Evolutionary conservation across 2,797 vertebrate species (phyloP).

Genomic region (Molossus molossus): DNA sequence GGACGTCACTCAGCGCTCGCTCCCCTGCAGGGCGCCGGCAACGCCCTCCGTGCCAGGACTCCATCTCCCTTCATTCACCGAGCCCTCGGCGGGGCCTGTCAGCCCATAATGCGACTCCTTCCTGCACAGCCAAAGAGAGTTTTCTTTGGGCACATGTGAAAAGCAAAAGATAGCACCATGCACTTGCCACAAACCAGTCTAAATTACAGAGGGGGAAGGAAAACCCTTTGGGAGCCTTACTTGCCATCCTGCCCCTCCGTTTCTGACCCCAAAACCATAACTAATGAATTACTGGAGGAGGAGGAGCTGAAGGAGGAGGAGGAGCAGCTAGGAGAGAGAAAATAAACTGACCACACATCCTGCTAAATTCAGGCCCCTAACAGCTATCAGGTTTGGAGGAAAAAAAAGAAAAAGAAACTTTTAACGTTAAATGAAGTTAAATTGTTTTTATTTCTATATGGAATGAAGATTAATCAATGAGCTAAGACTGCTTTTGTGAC

Average conservation of each 20-base stretch:
- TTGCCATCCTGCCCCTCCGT: background rate
- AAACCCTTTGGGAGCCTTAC: constrained; percentile 46
- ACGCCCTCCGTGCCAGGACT: constrained; percentile 6
- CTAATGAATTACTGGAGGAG: background rate
- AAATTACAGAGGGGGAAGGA: constrained; percentile 53
- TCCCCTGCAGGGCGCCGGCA: constrained; percentile 24
- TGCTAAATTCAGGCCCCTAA: background rate
- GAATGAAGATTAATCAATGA: background rate
- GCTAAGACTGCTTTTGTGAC: background rate
- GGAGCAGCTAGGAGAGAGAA: background rate
- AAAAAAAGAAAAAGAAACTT: background rate
- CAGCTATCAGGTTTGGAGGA: background rate
- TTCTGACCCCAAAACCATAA: background rate
- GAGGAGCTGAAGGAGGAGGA: background rate
- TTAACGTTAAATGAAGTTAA: constrained; percentile 30
- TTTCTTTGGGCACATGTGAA: constrained; percentile 22
- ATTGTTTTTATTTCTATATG: background rate
- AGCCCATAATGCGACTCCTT: constrained; percentile 63
- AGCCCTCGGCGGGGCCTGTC: constrained; percentile 8
- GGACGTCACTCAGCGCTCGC: background rate
- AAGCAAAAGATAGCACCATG: constrained; percentile 55
- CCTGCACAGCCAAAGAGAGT: constrained; percentile 31
- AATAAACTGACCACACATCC: background rate
- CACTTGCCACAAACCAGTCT: constrained; percentile 56
- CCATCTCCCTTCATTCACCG: constrained; percentile 7